Evolutionary conservation across 2,888 invertebrate species (phyloP).

Genomic region (Drosophila engyochracea): DNA sequence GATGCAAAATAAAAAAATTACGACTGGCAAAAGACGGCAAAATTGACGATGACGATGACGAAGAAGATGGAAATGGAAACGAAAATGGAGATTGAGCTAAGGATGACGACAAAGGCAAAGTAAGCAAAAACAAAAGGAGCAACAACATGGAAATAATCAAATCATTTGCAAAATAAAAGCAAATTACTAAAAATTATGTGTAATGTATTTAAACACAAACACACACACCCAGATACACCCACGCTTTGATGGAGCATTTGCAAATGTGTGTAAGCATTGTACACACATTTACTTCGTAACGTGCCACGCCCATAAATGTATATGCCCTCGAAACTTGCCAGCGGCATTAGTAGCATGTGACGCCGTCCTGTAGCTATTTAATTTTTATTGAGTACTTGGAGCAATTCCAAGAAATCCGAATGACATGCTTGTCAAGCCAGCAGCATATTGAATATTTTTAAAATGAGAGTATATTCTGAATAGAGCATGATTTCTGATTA

Average conservation of each 20-base stretch:
- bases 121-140: constrained; percentile 37
- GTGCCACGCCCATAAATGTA: constrained; percentile 68
- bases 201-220: constrained; percentile 56
- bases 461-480: neutral
- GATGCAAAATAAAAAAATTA: constrained; percentile 68
- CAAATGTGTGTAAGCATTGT: constrained; percentile 20
- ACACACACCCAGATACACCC: constrained; percentile 8
- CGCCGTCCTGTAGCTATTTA: constrained; percentile 54
- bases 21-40: constrained; percentile 43
- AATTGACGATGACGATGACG: constrained; percentile 21
- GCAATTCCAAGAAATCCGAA: constrained; percentile 18
- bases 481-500: neutral
- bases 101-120: constrained; percentile 4
- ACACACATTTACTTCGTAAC: neutral
- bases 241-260: constrained; percentile 17
- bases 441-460: constrained; percentile 11
- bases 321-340: constrained; percentile 45
- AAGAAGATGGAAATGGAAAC: constrained; percentile 10
- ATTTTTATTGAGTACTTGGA: constrained; percentile 33
- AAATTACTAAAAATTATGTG: constrained; percentile 70
- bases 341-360: constrained; percentile 55
- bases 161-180: constrained; percentile 74
- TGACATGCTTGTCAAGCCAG: neutral
- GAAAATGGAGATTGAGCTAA: constrained; percentile 6
- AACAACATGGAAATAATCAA: constrained; percentile 67